Base-by-base conservation (phyloP, 2,797 vertebrate species). In the Meriones psammophilus region DNA sequence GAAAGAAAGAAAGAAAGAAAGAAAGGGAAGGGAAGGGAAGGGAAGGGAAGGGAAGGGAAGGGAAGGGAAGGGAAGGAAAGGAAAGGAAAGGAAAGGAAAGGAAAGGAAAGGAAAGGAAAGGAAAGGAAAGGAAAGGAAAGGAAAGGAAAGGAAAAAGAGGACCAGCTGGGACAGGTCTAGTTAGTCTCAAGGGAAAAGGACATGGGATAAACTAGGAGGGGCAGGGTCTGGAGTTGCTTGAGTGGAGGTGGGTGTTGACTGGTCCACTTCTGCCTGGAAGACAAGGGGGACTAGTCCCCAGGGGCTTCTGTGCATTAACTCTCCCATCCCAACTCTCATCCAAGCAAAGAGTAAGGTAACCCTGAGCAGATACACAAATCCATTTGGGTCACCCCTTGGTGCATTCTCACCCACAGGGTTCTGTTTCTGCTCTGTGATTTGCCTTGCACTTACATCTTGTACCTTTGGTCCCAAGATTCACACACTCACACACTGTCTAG, bases 401-500 rank as follows among this genome's bases (percentile, higher is more conserved):
- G 20, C 0, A 0, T 33, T 81, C 62, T 62, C 71, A 83, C 84
- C 62, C 46, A 22, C 12, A 13, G 69, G 10, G 46, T 79, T 8
- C 88, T 42, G 87, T 73, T 73, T 95, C 46, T 83, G 92, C 33
- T 39, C 58, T 84, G 36, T 24, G 4, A 5, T 46, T 8, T 46
- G 2, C 0, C 0, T 69, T 8, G 13, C 0, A 30, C 33, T 58
- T 5, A 8, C n/a, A 18, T 10, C 8, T 83, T 68, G 22, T 56
- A n/a, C 28, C 62, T 50, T 68, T 68, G 62, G 64, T 85, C 18
- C n/a, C 86, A 9, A 71, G 85, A 81, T 46, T 36, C 68, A 71
- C 8, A 14, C 1, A 13, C 50, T 58, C 30, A 39, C 39, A 39
- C 39, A 39, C 42, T 4, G 8, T 81, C 36, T 9, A 36, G 17